These are phyloP conservation scores for Notiomystis cincta DNA, from an alignment of 2,113 vertebrate genomes.

Conservation along the genomic window DNA sequence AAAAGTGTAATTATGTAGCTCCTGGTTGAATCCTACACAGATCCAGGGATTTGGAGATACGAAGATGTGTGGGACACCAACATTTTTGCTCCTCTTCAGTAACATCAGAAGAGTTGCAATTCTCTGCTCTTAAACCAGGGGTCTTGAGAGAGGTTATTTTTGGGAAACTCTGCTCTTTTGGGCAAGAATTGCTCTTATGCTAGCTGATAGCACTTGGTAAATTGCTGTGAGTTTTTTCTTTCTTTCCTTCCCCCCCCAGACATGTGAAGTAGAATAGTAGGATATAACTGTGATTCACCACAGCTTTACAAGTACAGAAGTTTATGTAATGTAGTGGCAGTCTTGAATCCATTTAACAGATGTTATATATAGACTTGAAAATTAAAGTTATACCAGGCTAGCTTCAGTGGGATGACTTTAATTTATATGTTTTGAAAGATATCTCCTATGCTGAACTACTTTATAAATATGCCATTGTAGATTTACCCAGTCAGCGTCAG, in stretches of 20 bases:
- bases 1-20: not conserved
- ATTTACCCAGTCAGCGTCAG: not conserved
- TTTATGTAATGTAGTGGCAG: not conserved
- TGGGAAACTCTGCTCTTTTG: not conserved
- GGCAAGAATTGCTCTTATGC: not conserved
- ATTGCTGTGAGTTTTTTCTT: too few relatives aligned
- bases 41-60: not conserved
- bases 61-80: rapidly evolving
- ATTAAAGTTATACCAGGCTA: not conserved
- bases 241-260: rapidly evolving
- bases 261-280: not conserved
- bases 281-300: not conserved
- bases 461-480: not conserved
- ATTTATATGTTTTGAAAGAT: not conserved
- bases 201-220: not conserved
- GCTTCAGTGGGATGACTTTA: not conserved
- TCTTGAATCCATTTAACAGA: not conserved
- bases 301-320: not conserved
- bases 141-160: not conserved
- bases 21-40: not conserved
- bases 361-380: not conserved
- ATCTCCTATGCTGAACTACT: not conserved
- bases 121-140: not conserved
- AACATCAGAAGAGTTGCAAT: not conserved
- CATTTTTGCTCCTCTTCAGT: not conserved